phyloP scores from a whole-genome alignment of 2,113 vertebrate genomes.

The Coreoperca whiteheadi region DNA sequence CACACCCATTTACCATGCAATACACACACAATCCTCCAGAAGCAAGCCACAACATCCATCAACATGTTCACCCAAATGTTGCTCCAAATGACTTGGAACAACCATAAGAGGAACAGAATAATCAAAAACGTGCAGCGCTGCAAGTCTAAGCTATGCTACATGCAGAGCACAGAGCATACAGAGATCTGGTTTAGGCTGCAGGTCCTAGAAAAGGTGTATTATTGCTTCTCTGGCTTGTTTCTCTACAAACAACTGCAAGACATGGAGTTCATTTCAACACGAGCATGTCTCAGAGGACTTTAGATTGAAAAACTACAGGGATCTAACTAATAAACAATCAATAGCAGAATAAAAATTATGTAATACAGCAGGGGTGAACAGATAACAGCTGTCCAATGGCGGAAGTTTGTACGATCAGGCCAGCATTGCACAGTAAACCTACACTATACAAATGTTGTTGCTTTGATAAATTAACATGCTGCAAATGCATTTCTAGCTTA shows the following conservation, averaged over 20 bases:
- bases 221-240: slow-evolving; percentile 13
- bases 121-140: slow-evolving; percentile 52
- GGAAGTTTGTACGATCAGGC: not conserved
- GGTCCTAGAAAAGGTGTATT: slow-evolving; percentile 27
- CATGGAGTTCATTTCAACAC: slow-evolving; percentile 11
- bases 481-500: not conserved
- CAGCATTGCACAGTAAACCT: not conserved
- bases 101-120: slow-evolving; percentile 39
- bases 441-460: not conserved
- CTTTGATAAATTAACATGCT: not conserved
- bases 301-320: not conserved
- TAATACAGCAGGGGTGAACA: slow-evolving; percentile 3
- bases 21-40: slow-evolving; percentile 24
- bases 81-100: slow-evolving; percentile 54
- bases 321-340: slow-evolving; percentile 9
- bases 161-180: not conserved
- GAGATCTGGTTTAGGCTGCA: not conserved
- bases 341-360: slow-evolving; percentile 24
- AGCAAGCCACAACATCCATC: slow-evolving; percentile 66
- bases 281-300: not conserved
- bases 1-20: not conserved
- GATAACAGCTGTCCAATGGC: slow-evolving; percentile 10
- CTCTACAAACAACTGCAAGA: slow-evolving; percentile 8
- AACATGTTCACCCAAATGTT: slow-evolving; percentile 37
- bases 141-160: not conserved